Evolutionary conservation across 2,888 invertebrate species (phyloP), one percentile per base, ranked within the genome.

Genomic region (Terebella lapidaria): DNA sequence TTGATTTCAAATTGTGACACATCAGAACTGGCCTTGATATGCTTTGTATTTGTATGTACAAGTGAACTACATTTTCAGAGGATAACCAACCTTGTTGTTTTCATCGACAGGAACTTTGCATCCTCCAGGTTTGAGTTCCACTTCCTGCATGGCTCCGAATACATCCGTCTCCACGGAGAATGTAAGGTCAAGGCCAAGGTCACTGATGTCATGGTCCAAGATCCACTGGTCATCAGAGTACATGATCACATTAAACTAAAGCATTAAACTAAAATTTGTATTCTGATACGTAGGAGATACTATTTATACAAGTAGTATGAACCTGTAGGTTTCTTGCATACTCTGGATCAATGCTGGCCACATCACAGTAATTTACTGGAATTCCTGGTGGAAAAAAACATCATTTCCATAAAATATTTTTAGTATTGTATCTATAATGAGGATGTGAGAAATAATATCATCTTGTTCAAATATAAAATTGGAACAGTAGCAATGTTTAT

Each of bases 291-390:
- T n/a, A n/a, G n/a, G n/a, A n/a, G n/a, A n/a, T n/a, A n/a, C n/a
- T n/a, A n/a, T n/a, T n/a, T n/a, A n/a, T n/a, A n/a, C n/a, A n/a
- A n/a, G n/a, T n/a, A 35, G n/a, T 15, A 35, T n/a, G n/a, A 65
- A 76, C 76, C 72, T 76, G 77, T 26, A 77, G 63, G 61, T 76
- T 78, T 60, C 76, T 75, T 25, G 76, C 77, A 70, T 78, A 78
- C 58, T 78, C 78, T n/a, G 77, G 77, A 59, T 78, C 78, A 30
- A 78, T 76, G 22, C 74, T 76, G 1, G 74, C 74, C 2, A 78
- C 76, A 68, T 78, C 78, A 27, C 62, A 71, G 62, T 76, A 77
- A 59, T 68, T 75, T 10, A 76, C 75, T 26, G 77, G 76, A 52
- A 77, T 75, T 42, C 76, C 76, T 74, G 59, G 10, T 62, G 56